These are phyloP conservation scores for Pycnonotus jocosus DNA, from an alignment of 2,113 vertebrate genomes.

Conservation along the genomic window DNA sequence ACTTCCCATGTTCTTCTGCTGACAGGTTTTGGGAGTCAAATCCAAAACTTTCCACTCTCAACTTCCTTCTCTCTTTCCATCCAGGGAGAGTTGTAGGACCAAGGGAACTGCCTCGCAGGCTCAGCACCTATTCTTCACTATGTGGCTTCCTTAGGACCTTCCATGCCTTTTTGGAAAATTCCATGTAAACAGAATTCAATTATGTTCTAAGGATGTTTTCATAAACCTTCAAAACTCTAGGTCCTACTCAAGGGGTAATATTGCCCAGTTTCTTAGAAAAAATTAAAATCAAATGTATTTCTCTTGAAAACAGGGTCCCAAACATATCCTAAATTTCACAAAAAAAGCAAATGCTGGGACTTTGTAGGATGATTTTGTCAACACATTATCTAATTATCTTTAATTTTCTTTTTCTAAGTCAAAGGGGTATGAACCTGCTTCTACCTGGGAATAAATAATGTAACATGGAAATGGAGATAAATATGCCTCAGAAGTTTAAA, in stretches of 20 bases:
- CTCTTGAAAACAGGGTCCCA: not conserved
- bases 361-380: not conserved
- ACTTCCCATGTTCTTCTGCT: not conserved
- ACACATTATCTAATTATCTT: not conserved
- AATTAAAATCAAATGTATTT: not conserved
- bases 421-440: not conserved
- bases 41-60: not conserved
- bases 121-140: not conserved
- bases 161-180: not conserved
- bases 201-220: not conserved
- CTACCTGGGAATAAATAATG: not conserved
- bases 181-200: not conserved
- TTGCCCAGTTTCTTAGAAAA: not conserved
- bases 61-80: not conserved
- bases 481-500: not conserved
- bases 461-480: not conserved
- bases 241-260: not conserved
- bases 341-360: not conserved
- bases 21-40: not conserved
- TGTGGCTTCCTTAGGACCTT: not conserved
- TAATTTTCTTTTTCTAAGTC: not conserved
- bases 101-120: fast-evolving
- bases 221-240: not conserved
- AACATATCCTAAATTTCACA: not conserved
- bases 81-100: not conserved